Conservation (phyloP, 2,797 vertebrate genomes). For the Cheirogaleus major region DNA sequence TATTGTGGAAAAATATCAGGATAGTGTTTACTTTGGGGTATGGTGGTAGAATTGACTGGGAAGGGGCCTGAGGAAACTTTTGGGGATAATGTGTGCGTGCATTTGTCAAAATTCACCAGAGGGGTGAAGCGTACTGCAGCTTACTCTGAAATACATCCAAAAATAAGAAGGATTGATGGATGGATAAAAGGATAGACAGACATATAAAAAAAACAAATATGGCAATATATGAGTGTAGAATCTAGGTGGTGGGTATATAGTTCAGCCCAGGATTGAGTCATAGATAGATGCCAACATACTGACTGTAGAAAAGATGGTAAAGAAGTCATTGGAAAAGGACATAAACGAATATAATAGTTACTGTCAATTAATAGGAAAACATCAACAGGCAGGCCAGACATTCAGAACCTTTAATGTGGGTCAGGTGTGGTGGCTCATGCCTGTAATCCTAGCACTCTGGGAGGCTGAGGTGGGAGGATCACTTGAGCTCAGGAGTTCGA, state of each 20-base stretch:
- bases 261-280: neutral
- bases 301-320: neutral
- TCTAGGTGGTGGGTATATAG: neutral
- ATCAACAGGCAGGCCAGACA: neutral
- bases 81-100: neutral
- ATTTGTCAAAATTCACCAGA: neutral
- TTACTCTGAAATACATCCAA: slow-evolving; percentile 26
- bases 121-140: neutral
- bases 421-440: too few species aligned
- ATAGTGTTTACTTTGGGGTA: neutral
- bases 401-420: neutral
- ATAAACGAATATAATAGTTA: neutral
- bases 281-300: neutral
- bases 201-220: slow-evolving; percentile 15
- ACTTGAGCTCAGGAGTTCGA: too few species aligned
- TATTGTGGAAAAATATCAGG: neutral
- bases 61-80: neutral
- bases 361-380: neutral
- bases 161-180: neutral
- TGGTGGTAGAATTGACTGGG: neutral
- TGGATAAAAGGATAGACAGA: neutral
- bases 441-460: too few species aligned
- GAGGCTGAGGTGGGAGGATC: too few species aligned
- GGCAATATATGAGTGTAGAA: slow-evolving; percentile 6
- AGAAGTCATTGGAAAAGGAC: neutral